These are phyloP conservation scores for Stenichneumon culpator DNA, from an alignment of 2,888 invertebrate genomes.

Conservation along the genomic window DNA sequence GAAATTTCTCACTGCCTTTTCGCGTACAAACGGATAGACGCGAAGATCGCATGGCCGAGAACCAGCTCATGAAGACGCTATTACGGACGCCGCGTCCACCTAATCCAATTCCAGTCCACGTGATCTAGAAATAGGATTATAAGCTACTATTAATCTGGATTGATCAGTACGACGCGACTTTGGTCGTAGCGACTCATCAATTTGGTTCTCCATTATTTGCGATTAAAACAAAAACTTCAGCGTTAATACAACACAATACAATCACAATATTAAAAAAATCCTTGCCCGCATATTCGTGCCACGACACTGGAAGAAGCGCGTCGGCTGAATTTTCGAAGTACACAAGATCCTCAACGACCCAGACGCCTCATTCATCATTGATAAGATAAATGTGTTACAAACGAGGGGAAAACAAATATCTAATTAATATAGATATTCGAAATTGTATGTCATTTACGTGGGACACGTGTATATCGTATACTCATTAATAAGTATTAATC, in stretches of 20 bases:
- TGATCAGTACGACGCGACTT: conserved; percentile 64
- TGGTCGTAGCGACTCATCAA: conserved; percentile 53
- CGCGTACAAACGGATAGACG: conserved; percentile 97
- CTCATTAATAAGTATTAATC: conserved; percentile 64
- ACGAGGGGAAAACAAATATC: conserved; percentile 35
- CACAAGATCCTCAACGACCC: conserved; percentile 41
- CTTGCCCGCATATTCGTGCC: not conserved
- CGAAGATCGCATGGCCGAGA: conserved; percentile 98
- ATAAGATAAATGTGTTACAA: conserved; percentile 45
- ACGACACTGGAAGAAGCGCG: not conserved
- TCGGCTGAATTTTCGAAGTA: conserved; percentile 24
- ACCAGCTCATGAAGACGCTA: conserved; percentile 81
- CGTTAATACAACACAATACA: not conserved
- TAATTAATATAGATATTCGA: conserved; percentile 54
- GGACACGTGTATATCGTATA: conserved; percentile 60
- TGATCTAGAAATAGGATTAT: conserved; percentile 70
- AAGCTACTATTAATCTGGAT: conserved; percentile 68
- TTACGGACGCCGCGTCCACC: conserved; percentile 60
- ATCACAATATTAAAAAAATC: not conserved
- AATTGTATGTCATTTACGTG: conserved; percentile 60
- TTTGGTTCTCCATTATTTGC: conserved; percentile 47
- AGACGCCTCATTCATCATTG: conserved; percentile 13
- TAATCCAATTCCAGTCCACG: conserved; percentile 67
- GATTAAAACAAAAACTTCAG: conserved; percentile 20
- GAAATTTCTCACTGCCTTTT: conserved; percentile 96